Base-by-base conservation (phyloP, 2,113 vertebrate genomes). In the Osmerus mordax region DNA sequence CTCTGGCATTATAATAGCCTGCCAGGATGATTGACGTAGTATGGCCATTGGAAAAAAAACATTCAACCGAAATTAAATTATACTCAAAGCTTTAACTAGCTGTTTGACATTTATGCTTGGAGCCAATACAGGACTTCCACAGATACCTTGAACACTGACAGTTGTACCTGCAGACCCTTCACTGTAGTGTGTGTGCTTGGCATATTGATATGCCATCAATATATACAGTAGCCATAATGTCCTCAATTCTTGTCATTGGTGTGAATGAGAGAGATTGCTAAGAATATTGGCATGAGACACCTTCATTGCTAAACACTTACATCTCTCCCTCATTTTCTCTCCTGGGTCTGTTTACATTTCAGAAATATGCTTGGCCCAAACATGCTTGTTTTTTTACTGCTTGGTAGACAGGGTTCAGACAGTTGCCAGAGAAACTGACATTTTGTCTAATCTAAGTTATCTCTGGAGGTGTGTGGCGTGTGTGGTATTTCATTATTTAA, bases 31-130 rank as follows among this genome's bases (percentile, higher is more conserved):
- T 51, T 61, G 61, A n/a, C 28, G 32, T 23, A 14, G 25, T 21
- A 65, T 19, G 47, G 52, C 56, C 36, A 59, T 19, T 54, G 36
- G 60, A 23, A 36, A 15, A 13, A 59, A 70, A 65, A 71, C 29
- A 21, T 47, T 76, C n/a, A 4, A 16, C 23, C 67, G 15, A 15
- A 47, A 65, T 51, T 65, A 41, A 65, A 65, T 65, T 65, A 65
- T 65, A 11, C 9, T 21, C 32, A 51, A 65, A 19, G 36, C 41
- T 41, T 15, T 65, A 65, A 51, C 36, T 19, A 65, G 41, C 18
- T 41, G 8, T 32, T 64, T 64, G 62, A 41, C 62, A 64, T 64
- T 65, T 65, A 18, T 65, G 36, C 13, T 47, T 2, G 12, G 47
- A 3, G 64, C 36, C 19, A 47, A 65, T 21, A 51, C 32, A 19